Evolutionary conservation across 2,888 invertebrate genomes (phyloP).

Genomic region (Cloeon dipterum): DNA sequence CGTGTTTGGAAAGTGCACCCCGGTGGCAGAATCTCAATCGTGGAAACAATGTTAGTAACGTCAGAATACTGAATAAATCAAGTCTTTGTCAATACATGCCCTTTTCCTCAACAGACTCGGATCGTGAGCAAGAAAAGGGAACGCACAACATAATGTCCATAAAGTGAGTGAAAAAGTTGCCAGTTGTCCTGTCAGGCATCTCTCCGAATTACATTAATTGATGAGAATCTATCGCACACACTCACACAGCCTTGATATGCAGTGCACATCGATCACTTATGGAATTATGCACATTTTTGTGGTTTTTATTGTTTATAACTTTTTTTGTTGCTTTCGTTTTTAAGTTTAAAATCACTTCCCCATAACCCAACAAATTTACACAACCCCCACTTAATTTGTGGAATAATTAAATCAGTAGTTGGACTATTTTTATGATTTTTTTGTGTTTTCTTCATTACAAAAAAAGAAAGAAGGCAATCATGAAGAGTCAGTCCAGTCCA

Average conservation of each 20-base stretch:
- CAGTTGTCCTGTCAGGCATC: neutral
- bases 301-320: neutral
- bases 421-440: neutral
- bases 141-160: too few species aligned
- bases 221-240: too few species aligned
- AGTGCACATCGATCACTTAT: neutral
- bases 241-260: slow-evolving; percentile 1
- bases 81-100: too few species aligned
- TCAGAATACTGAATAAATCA: too few species aligned
- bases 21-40: too few species aligned
- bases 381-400: slow-evolving; percentile 1
- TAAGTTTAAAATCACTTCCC: neutral
- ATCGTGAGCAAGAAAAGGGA: too few species aligned
- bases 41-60: too few species aligned
- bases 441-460: neutral
- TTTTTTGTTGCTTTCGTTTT: neutral
- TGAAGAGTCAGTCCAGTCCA: slow-evolving; percentile 1
- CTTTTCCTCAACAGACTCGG: too few species aligned
- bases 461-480: neutral
- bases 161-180: neutral
- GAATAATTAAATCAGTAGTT: neutral
- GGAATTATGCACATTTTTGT: neutral
- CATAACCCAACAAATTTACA: neutral
- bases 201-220: too few species aligned
- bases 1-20: too few species aligned